These are phyloP conservation scores for Atherix ibis DNA, from an alignment of 2,888 invertebrate species.

Conservation along the genomic window DNA sequence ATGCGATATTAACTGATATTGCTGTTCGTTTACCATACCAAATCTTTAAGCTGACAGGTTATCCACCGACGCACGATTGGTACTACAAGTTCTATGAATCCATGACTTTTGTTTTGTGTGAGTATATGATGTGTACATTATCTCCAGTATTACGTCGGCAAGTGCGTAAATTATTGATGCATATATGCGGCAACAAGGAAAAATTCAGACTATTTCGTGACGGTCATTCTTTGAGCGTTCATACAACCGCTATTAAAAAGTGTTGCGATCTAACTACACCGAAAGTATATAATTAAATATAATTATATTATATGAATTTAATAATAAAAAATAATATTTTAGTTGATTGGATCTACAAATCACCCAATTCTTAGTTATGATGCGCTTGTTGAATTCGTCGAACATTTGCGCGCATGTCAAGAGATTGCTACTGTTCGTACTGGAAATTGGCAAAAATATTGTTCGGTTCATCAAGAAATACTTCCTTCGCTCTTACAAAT, in stretches of 20 bases:
- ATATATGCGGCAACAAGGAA: constrained; percentile 90
- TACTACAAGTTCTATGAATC: constrained; percentile 52
- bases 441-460: constrained; percentile 90
- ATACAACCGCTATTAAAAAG: constrained; percentile 53
- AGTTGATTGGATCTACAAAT: constrained; percentile 15
- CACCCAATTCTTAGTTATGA: constrained; percentile 59
- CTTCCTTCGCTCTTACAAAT: constrained; percentile 71
- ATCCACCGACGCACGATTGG: constrained; percentile 29
- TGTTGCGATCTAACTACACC: constrained; percentile 26
- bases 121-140: constrained; percentile 75
- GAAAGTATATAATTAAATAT: constrained; percentile 26
- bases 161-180: constrained; percentile 77
- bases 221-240: constrained; percentile 80
- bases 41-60: constrained; percentile 37
- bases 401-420: constrained; percentile 83
- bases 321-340: background rate
- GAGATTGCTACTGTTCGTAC: constrained; percentile 85
- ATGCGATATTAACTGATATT: constrained; percentile 89
- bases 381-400: constrained; percentile 82
- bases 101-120: constrained; percentile 57
- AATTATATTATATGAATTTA: background rate
- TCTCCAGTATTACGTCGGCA: constrained; percentile 71
- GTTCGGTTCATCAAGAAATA: constrained; percentile 52
- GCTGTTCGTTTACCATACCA: constrained; percentile 86
- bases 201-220: constrained; percentile 88